Conservation (phyloP, 2,888 invertebrate species). For the Agonopterix subpropinquella region DNA sequence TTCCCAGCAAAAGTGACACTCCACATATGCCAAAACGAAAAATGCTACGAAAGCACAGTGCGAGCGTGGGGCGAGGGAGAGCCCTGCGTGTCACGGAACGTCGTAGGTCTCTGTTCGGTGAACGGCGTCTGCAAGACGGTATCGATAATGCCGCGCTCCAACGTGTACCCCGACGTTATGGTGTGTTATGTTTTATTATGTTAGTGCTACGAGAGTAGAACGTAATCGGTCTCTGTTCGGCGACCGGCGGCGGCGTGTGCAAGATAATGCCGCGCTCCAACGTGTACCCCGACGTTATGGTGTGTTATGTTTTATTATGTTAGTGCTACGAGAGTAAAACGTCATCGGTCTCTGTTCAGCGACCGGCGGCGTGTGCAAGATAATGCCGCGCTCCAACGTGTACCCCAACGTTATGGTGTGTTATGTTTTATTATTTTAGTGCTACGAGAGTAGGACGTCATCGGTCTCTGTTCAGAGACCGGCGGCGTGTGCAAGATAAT, state of each 20-base stretch:
- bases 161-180: slow-evolving; percentile 48
- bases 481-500: slow-evolving; percentile 33
- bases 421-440: background rate
- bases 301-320: slow-evolving; percentile 11
- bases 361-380: slow-evolving; percentile 39
- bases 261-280: slow-evolving; percentile 40
- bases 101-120: slow-evolving; percentile 43
- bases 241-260: slow-evolving; percentile 39
- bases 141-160: slow-evolving; percentile 34
- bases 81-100: slow-evolving; percentile 42
- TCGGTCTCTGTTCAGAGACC: slow-evolving; percentile 41
- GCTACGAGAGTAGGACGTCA: slow-evolving; percentile 10
- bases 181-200: slow-evolving; percentile 17
- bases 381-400: slow-evolving; percentile 42
- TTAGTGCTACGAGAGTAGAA: background rate
- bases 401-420: slow-evolving; percentile 48
- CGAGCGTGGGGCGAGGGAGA: slow-evolving; percentile 49
- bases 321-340: background rate
- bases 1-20: slow-evolving; percentile 44
- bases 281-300: slow-evolving; percentile 47
- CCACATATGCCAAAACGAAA: slow-evolving; percentile 26
- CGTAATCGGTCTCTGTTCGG: slow-evolving; percentile 43
- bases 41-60: slow-evolving; percentile 24
- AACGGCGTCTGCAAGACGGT: slow-evolving; percentile 36
- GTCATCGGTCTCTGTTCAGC: slow-evolving; percentile 44